Base-by-base conservation (phyloP, 2,113 vertebrate genomes). In the Pelecanus crispus region DNA sequence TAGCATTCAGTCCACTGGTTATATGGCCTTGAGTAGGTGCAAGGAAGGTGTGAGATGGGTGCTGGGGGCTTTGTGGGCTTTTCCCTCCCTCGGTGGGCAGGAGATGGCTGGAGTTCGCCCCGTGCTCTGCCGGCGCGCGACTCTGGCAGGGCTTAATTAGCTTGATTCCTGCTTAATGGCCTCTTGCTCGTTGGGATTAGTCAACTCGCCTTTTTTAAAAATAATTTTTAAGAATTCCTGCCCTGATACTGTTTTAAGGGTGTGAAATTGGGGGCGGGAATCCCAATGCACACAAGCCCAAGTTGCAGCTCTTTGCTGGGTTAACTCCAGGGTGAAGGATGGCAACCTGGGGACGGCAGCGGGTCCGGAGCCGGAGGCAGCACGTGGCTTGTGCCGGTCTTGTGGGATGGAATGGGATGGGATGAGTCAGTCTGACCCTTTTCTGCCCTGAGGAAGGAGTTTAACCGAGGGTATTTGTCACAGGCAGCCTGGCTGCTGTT, bases 111-210 rank as follows among this genome's bases (percentile, higher is more conserved):
- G 59, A 40, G 18, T 4, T 90, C 4, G 3, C 24, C 58, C 86
- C 0, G 0, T 11, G 40, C 21, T 50, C 24, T 21, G 13, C 36
- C 3, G 34, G 68, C 4, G 1, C 12, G 5, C 21, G 22, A 44
- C 6, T 85, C 83, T 7, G 10, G 49, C 34, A 42, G 59, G 55
- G 80, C 13, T 25, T 72, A 21, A 65, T 65, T 36, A 56, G 42
- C 83, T 19, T 1, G 11, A n/a, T 87, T 67, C 42, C 34, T 10
- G 36, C 77, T 80, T 29, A 5, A 7, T 40, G 52, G 14, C 18
- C 53, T 72, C 21, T n/a, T 68, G 14, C 34, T 74, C 56, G 22
- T 29, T 56, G 29, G 61, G 42, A 38, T 86, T 42, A 65, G 55
- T 74, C 63, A 68, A 24, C 6, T 32, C 9, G 7, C 32, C n/a